Evolutionary conservation across 2,888 invertebrate genomes (phyloP), one percentile per base, ranked within the genome.

Genomic region (Agonopterix heracliana): DNA sequence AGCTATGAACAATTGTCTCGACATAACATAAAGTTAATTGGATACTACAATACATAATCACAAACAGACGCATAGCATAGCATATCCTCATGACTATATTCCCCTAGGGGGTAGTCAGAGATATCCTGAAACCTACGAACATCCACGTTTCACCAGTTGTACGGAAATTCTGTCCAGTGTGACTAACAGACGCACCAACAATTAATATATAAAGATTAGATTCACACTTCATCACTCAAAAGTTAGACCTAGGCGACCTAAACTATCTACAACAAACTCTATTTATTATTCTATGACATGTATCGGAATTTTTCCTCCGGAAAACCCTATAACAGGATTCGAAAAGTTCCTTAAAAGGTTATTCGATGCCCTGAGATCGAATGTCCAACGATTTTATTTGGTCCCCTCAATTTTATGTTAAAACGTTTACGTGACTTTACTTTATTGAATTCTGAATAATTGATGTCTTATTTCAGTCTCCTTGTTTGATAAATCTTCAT

Each of bases 311-410:
- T 75, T 74, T 71, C 67, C 68, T 70, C 54, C 53, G 49, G 35
- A 51, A 55, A 75, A 74, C 71, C 70, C 60, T 62, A 68, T 69
- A 68, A 68, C 68, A 63, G 59, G 61, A 59, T 69, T 68, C 64
- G 51, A 40, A 53, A 70, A 73, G 57, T 71, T 71, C 66, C 64
- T 64, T 68, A 64, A 68, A 71, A 73, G 71, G 74, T 71, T 73
- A 70, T 66, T 57, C 64, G 66, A 66, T 61, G 61, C 58, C 54
- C 57, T 46, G 53, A 53, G 54, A 54, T 44, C 34, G 44, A 44
- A 45, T 43, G 43, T 47, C 50, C 44, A 38, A 17, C 26, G 44
- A 41, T 14, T 50, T 47, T 47, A 45, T 50, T 41, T 41, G 17
- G 40, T 41, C 43, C 46, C 10, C 12, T 45, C 45, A 17, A 12